Evolutionary conservation across 2,888 invertebrate genomes (phyloP), one percentile per base, ranked within the genome.

Genomic region (Steinernema scapterisci): DNA sequence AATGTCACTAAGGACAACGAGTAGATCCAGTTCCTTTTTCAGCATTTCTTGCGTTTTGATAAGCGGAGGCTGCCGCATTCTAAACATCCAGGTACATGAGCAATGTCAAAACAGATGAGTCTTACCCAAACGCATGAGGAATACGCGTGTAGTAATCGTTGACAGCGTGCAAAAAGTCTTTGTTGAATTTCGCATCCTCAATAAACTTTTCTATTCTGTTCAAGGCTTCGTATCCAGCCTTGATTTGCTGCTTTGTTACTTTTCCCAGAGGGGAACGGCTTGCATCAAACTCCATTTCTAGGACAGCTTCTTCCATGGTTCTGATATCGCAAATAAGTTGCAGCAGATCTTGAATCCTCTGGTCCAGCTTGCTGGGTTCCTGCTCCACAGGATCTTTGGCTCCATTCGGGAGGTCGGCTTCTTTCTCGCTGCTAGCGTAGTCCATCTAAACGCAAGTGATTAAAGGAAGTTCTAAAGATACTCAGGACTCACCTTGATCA

Each of bases 101-200:
- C 13, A 11, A 16, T 19, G 16, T 38, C 3, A 71, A 74, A 16
- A n/a, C 48, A n/a, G n/a, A 13, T 9, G 51, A 11, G 70, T 1
- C 16, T 78, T 82, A 89, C 90, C 90, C 90, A 86, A 90, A 90
- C 76, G 87, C 87, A 82, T 90, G 90, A 21, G 90, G 90, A 74
- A 90, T 89, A 70, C 89, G 85, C 2, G 90, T 90, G 81, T 90
- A 90, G 83, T 90, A 90, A 7, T 88, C 89, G 85, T 89, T 89
- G 83, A 89, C 90, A 0, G 90, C 90, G 27, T 89, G 76, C n/a
- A 82, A 73, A 51, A 88, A 81, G 5, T 84, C 84, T 19, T 75
- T 76, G 25, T 88, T 88, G 74, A 86, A 86, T 31, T 87, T 83
- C 7, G 86, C 86, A 21, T 45, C 13, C 3, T 63, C 52, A 13